Evolutionary conservation across 64 coral and sea anemone genomes (phyloP), one percentile per base, ranked within the genome.

Genomic region (Anthopleura sola): DNA sequence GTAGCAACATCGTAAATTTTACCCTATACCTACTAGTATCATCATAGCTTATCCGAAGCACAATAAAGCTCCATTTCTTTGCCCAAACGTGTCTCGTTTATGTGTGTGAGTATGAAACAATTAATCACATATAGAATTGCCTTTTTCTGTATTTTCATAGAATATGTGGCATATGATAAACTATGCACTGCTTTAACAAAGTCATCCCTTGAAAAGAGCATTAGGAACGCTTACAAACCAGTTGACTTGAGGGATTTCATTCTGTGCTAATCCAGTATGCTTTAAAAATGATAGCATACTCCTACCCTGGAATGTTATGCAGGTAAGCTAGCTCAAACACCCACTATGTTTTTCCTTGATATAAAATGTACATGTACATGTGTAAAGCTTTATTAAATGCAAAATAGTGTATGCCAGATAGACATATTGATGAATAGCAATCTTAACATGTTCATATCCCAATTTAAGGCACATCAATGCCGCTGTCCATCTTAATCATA

Each of bases 261-360:
- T 90, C 88, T 39, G 88, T 90, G 18, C 21, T 90, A 2, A 90
- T 84, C 62, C 88, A 84, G 12, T 90, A 82, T 78, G 80, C 88
- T 36, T 81, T 81, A 9, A 90, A 90, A 50, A 90, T 84, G 88
- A 76, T 77, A 32, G 57, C 37, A 28, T 90, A 51, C 82, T 84
- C 80, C 17, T 90, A 76, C 38, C 26, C 38, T 68, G 88, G 88
- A 53, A 84, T 90, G 81, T 75, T 55, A 29, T 84, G 88, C 48
- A 90, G 80, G 88, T 90, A 55, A 82, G 29, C 18, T 60, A 26
- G 54, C 55, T 58, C 74, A 85, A 3, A 48, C 14, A 56, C 55
- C 17, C 17, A 57, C 46, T 48, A 5, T 48, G 11, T 3, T 48
- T 48, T 3, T 48, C 11, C 3, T 57, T 57, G 55, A 15, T n/a